A percentile compares a stretch with the other conserved stretches of the same genome.
Conservation (phyloP, 1,140 invertebrate genomes). For the Neotoxoptera formosana region DNA sequence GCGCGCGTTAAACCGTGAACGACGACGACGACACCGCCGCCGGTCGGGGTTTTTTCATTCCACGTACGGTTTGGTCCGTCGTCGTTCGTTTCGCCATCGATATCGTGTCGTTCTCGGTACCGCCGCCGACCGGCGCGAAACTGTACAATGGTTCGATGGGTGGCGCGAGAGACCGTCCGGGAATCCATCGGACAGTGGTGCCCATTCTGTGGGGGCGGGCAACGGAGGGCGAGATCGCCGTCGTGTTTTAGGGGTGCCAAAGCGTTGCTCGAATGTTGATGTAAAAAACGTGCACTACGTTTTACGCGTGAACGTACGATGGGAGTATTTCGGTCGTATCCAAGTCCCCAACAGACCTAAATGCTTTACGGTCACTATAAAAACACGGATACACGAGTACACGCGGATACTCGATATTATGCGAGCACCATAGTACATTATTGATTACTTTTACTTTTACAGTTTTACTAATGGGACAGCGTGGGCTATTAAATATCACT, state of each 20-base stretch:
- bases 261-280: background rate
- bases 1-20: constrained; percentile 30
- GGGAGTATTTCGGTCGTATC: background rate
- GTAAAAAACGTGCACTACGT: background rate
- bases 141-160: background rate
- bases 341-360: background rate
- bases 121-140: background rate
- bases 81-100: background rate
- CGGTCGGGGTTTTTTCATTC: background rate
- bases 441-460: background rate
- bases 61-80: background rate
- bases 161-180: background rate
- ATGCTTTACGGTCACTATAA: background rate
- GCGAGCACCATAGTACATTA: no score
- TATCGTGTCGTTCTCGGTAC: background rate
- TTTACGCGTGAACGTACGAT: background rate
- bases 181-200: background rate
- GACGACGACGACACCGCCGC: background rate
- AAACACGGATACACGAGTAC: no score
- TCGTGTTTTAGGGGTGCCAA: background rate
- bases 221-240: background rate
- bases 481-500: background rate
- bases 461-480: background rate
- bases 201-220: background rate
- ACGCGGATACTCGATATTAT: no score